Conservation (phyloP, 2,113 vertebrate genomes). For the Ptilonorhynchus violaceus region DNA sequence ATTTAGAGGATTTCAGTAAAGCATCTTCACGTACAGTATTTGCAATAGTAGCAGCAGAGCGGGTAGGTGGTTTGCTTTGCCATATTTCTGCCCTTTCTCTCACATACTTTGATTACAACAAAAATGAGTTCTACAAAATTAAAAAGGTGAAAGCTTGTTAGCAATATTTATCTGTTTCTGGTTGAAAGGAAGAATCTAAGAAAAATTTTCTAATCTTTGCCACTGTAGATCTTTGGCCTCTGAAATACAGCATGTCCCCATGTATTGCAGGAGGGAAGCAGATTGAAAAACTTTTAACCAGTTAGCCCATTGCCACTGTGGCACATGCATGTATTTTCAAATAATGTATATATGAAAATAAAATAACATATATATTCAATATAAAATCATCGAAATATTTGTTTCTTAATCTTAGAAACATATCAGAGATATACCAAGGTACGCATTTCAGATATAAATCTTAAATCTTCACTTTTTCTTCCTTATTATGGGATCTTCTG, state of each 20-base stretch:
- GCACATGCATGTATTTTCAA: background rate
- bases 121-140: background rate
- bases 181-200: background rate
- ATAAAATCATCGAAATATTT: background rate
- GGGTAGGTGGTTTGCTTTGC: conserved; percentile 14
- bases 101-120: background rate
- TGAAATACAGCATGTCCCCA: background rate
- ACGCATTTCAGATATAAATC: background rate
- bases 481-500: background rate
- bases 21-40: background rate
- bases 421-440: background rate
- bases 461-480: background rate
- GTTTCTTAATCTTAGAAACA: background rate
- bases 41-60: background rate
- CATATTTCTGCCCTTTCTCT: background rate
- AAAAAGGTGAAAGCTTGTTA: background rate
- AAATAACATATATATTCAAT: background rate
- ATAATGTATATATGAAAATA: background rate
- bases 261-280: background rate
- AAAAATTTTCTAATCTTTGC: conserved; percentile 12
- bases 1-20: background rate
- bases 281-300: background rate
- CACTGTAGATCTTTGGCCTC: background rate
- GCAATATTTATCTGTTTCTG: background rate
- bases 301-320: background rate